phyloP scores from a whole-genome alignment of 37 sponge, comb jelly and placozoan species.

The Cladorhizidae sp. region DNA sequence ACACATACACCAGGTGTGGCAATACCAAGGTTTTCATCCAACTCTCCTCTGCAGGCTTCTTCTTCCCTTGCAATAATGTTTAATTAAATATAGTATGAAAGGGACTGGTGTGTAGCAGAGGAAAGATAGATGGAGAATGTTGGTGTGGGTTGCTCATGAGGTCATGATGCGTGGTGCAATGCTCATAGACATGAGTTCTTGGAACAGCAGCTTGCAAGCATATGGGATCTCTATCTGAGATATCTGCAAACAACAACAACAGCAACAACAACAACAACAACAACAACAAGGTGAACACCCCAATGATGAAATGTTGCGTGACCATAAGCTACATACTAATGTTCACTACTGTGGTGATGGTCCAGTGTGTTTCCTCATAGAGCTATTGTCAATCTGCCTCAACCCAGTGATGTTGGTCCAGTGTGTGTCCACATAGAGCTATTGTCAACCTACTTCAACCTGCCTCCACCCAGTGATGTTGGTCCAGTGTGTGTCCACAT shows the following conservation, averaged over 20 bases:
- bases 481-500: too few relatives aligned
- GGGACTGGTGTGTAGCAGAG: not conserved
- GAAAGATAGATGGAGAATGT: not conserved
- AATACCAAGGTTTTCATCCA: too few relatives aligned
- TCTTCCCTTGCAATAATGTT: too few relatives aligned
- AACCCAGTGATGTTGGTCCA: too few relatives aligned
- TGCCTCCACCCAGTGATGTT: too few relatives aligned
- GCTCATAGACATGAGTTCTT: constrained; percentile 99
- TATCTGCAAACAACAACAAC: constrained; percentile 52
- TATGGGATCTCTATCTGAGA: constrained; percentile 97
- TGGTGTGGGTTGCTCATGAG: not conserved
- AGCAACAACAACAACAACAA: not conserved
- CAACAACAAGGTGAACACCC: not conserved
- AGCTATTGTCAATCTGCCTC: too few relatives aligned
- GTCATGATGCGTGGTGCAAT: constrained; percentile 98
- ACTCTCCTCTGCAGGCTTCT: too few relatives aligned
- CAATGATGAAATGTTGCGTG: not conserved
- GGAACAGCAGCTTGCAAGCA: constrained; percentile 98
- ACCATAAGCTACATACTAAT: not conserved
- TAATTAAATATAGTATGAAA: not conserved
- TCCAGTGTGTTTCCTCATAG: too few relatives aligned
- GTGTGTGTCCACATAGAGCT: too few relatives aligned
- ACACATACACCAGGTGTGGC: too few relatives aligned
- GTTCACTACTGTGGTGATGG: not conserved
- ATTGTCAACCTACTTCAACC: not conserved